A percentile compares a stretch with the other conserved stretches of the same genome.
These are phyloP conservation scores for Muschampia plurimacula DNA, from an alignment of 2,888 invertebrate genomes.

Conservation along the genomic window DNA sequence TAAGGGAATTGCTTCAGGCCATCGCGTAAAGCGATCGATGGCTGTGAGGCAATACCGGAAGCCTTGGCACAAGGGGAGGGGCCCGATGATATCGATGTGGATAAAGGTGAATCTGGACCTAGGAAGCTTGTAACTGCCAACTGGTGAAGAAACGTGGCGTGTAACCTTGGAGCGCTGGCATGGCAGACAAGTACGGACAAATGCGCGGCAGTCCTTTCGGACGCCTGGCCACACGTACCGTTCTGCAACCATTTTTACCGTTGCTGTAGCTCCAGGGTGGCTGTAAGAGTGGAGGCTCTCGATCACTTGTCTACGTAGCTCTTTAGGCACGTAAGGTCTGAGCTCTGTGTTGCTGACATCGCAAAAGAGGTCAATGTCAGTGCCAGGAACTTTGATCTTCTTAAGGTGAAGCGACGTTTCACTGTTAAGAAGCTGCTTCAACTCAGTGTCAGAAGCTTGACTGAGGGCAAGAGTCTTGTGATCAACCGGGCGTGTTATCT, in stretches of 20 bases:
- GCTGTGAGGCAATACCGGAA: slow-evolving; percentile 4
- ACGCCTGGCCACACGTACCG: slow-evolving; percentile 10
- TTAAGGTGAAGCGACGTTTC: slow-evolving; percentile 2
- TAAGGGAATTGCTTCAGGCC: slow-evolving; percentile 3
- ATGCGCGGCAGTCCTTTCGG: slow-evolving; percentile 8
- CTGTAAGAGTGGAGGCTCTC: slow-evolving; percentile 1
- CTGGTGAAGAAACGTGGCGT: slow-evolving; percentile 1
- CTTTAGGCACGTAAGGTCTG: slow-evolving; percentile 7
- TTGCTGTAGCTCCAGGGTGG: slow-evolving; percentile 3
- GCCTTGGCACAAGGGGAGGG: slow-evolving; percentile 1
- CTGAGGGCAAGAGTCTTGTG: neutral
- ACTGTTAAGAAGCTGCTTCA: slow-evolving; percentile 1
- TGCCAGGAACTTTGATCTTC: slow-evolving; percentile 10
- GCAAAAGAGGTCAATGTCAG: slow-evolving; percentile 4
- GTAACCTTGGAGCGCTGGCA: slow-evolving; percentile 1
- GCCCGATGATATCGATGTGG: slow-evolving; percentile 1
- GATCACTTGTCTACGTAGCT: neutral
- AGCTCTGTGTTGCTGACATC: slow-evolving; percentile 9
- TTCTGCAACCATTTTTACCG: slow-evolving; percentile 7
- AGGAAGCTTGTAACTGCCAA: slow-evolving; percentile 1
- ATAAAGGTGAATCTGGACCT: slow-evolving; percentile 6
- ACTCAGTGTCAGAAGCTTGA: neutral
- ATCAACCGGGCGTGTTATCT: neutral
- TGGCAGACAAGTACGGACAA: slow-evolving; percentile 3
- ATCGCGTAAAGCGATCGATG: slow-evolving; percentile 7